Evolutionary conservation across 2,113 vertebrate genomes (phyloP).

Genomic region (Mirza zaza): DNA sequence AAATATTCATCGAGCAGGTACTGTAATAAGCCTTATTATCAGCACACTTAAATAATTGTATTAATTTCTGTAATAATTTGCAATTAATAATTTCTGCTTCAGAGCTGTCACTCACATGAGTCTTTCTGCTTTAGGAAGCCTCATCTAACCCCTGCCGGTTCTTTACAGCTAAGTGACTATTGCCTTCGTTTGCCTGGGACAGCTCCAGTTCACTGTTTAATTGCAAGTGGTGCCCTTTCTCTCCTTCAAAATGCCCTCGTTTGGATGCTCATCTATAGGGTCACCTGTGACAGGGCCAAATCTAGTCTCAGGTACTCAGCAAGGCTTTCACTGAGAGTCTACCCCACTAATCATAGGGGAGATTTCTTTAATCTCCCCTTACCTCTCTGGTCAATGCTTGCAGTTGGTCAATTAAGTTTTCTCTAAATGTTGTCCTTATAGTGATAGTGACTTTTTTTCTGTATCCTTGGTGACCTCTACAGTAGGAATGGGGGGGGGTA

Average conservation of each 20-base stretch:
- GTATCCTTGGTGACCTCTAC: accelerated
- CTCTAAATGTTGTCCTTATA: neutral
- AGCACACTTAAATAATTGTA: neutral
- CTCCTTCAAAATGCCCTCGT: neutral
- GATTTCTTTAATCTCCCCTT: neutral
- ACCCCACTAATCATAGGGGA: too few relatives aligned
- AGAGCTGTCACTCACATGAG: neutral
- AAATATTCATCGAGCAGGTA: neutral
- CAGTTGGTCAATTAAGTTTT: neutral
- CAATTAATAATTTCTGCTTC: neutral
- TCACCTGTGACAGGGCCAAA: accelerated
- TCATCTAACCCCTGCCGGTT: neutral
- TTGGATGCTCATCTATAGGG: accelerated
- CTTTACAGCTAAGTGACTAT: neutral
- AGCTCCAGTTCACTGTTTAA: neutral
- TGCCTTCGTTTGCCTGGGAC: neutral
- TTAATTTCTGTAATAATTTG: neutral
- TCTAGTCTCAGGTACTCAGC: neutral
- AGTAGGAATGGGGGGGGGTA: accelerated
- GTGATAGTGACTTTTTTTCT: neutral
- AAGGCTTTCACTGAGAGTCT: neutral
- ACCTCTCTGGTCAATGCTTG: neutral
- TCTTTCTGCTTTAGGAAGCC: neutral
- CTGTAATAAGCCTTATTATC: neutral
- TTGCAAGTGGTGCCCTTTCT: neutral